These are phyloP conservation scores for Ophion obscuratus DNA, from an alignment of 2,888 invertebrate species.

Conservation along the genomic window DNA sequence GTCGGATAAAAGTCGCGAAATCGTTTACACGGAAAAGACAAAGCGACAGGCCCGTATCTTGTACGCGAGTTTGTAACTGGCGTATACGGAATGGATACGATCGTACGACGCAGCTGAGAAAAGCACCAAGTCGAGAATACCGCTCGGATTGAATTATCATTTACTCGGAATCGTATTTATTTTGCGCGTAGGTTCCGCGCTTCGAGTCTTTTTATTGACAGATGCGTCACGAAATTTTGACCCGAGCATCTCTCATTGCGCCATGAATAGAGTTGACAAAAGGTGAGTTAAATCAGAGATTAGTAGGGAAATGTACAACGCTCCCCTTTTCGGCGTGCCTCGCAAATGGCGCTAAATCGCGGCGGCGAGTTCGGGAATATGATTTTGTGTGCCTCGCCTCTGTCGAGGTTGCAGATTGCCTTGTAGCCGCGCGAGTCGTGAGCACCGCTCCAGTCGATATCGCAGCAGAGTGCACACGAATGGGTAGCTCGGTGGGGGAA, in stretches of 20 bases:
- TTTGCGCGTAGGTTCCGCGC: not conserved
- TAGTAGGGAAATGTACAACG: too few relatives aligned
- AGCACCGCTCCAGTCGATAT: too few relatives aligned
- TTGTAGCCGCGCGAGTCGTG: too few relatives aligned
- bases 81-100: not conserved
- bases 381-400: too few relatives aligned
- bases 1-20: not conserved
- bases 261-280: not conserved
- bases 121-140: not conserved
- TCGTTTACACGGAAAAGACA: not conserved
- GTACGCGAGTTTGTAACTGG: not conserved
- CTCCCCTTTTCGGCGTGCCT: too few relatives aligned
- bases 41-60: not conserved
- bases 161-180: not conserved
- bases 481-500: too few relatives aligned
- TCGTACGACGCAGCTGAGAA: not conserved
- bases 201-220: conserved; percentile 14
- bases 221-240: conserved; percentile 26
- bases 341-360: too few relatives aligned
- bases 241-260: conserved; percentile 11
- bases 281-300: too few relatives aligned
- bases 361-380: too few relatives aligned
- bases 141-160: not conserved
- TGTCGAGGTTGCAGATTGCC: too few relatives aligned
- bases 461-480: too few relatives aligned